Evolutionary conservation across 2,888 invertebrate genomes (phyloP).

Genomic region (Phengaris alcon): DNA sequence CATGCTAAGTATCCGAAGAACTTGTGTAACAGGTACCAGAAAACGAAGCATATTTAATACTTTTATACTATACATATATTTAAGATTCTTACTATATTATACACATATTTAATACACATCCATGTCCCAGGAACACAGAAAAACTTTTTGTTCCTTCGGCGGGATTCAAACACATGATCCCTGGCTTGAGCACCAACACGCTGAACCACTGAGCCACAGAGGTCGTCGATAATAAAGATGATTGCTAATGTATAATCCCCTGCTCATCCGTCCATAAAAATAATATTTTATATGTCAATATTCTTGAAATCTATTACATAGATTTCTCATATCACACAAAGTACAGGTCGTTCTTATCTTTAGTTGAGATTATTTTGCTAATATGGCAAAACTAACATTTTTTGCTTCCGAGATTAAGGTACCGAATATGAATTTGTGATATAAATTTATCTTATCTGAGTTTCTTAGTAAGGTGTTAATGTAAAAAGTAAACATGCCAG

Average conservation of each 20-base stretch:
- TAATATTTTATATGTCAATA: neutral
- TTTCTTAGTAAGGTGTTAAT: slow-evolving; percentile 24
- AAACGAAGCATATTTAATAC: too few species aligned
- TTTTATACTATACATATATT: too few species aligned
- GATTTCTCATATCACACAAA: neutral
- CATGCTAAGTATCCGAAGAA: too few species aligned
- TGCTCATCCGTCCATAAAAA: neutral
- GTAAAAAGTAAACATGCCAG: slow-evolving; percentile 39
- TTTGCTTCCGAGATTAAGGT: slow-evolving; percentile 24
- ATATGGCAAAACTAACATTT: slow-evolving; percentile 7
- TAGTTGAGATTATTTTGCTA: slow-evolving; percentile 25
- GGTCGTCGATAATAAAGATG: neutral
- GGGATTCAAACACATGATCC: too few species aligned
- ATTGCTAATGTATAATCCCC: neutral
- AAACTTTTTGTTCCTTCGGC: too few species aligned
- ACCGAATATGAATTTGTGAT: slow-evolving; percentile 46
- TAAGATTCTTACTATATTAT: too few species aligned
- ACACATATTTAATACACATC: too few species aligned
- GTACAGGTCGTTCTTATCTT: slow-evolving; percentile 21
- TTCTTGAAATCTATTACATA: neutral
- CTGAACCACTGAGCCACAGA: too few species aligned
- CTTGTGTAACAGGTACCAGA: too few species aligned
- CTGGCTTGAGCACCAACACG: too few species aligned
- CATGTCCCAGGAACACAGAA: too few species aligned
- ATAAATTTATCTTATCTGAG: slow-evolving; percentile 66